Evolutionary conservation across 2,888 invertebrate genomes (phyloP).

Genomic region (Gandaritis pyraliata): DNA sequence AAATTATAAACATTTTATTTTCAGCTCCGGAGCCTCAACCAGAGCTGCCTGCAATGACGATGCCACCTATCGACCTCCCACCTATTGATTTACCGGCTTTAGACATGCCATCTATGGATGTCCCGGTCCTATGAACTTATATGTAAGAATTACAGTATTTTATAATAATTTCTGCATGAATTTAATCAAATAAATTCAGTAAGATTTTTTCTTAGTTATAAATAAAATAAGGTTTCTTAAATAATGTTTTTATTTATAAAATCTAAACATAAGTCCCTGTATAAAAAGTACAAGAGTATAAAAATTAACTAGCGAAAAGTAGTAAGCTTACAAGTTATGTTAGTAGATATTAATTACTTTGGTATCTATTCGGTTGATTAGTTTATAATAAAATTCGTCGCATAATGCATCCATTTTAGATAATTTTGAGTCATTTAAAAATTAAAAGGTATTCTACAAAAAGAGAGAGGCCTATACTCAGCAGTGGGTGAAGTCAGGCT

Average conservation of each 20-base stretch:
- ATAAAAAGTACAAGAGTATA: slow-evolving; percentile 40
- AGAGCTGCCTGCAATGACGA: slow-evolving; percentile 10
- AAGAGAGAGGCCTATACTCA: too few relatives aligned
- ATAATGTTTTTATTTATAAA: slow-evolving; percentile 22
- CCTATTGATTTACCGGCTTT: slow-evolving; percentile 17
- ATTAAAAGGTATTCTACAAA: too few relatives aligned
- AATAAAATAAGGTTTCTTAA: slow-evolving; percentile 9
- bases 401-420: slow-evolving; percentile 18
- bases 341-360: slow-evolving; percentile 41
- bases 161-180: not conserved
- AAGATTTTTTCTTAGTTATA: not conserved
- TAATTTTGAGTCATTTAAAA: not conserved
- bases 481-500: too few relatives aligned
- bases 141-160: not conserved
- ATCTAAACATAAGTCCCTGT: slow-evolving; percentile 44
- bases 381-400: slow-evolving; percentile 15
- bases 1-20: slow-evolving; percentile 3
- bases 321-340: slow-evolving; percentile 33
- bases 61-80: slow-evolving; percentile 18
- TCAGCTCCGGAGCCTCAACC: slow-evolving; percentile 3
- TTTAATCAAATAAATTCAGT: not conserved
- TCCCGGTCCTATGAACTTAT: slow-evolving; percentile 15
- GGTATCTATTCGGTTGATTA: slow-evolving; percentile 40
- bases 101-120: slow-evolving; percentile 17
- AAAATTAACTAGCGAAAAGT: slow-evolving; percentile 34